These are phyloP conservation scores for Syngnathus acus DNA, from an alignment of 2,797 vertebrate genomes.

Conservation along the genomic window DNA sequence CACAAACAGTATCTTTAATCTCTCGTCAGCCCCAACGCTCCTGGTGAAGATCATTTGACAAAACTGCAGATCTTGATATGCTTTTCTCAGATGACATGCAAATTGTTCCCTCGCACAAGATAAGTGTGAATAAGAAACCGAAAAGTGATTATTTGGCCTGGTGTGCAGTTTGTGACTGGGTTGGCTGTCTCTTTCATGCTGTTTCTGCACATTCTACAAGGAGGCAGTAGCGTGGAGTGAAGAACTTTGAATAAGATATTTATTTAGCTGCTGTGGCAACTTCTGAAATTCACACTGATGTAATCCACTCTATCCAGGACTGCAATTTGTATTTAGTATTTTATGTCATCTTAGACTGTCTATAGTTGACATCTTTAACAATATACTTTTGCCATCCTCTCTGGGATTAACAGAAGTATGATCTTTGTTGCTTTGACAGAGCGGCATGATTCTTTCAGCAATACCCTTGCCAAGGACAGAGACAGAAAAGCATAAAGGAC, in stretches of 20 bases:
- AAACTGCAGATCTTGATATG: conserved; percentile 16
- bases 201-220: conserved; percentile 32
- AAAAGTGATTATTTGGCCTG: conserved; percentile 21
- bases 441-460: conserved; percentile 6
- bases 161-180: conserved; percentile 31
- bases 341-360: conserved; percentile 16
- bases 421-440: conserved; percentile 15
- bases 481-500: conserved; percentile 9
- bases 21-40: conserved; percentile 11
- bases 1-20: neutral
- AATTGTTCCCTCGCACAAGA: conserved; percentile 22
- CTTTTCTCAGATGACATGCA: conserved; percentile 18
- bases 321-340: conserved; percentile 32
- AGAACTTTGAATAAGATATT: conserved; percentile 43
- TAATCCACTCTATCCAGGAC: conserved; percentile 46
- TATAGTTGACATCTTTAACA: conserved; percentile 12
- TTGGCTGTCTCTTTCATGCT: conserved; percentile 26
- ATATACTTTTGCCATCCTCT: conserved; percentile 15
- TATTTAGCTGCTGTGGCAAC: conserved; percentile 45
- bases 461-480: conserved; percentile 8
- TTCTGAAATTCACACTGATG: conserved; percentile 45
- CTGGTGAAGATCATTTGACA: conserved; percentile 14
- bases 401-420: conserved; percentile 16
- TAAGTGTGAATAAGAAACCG: conserved; percentile 30
- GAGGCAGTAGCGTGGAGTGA: conserved; percentile 39